Evolutionary conservation across 53 echinoderm and acorn worm species (phyloP), one percentile per base, ranked within the genome.

Genomic region (Holothuria scabra): DNA sequence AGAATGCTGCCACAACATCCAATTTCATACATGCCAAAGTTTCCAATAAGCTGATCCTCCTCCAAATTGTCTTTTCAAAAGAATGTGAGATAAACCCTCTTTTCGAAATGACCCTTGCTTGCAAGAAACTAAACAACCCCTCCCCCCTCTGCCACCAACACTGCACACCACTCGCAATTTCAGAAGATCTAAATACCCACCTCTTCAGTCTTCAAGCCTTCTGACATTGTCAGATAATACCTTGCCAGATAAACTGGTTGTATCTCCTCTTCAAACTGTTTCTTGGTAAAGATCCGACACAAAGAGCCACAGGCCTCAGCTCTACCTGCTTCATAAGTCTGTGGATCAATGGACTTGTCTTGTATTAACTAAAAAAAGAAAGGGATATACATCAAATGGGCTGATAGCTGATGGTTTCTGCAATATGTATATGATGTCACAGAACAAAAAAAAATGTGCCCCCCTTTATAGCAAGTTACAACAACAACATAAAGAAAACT

Each of bases 281-380:
- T 85, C 41, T 91, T 95, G 58, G 91, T 90, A 81, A 99, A 94
- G 67, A 99, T 95, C 12, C 99, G 82, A 65, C 94, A 99, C 72
- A 99, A 79, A 20, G 95, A 84, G 1, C 99, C 99, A 38, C 99
- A 94, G 2, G 99, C 99, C 81, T 99, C 99, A 5, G 99, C 99
- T 18, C 99, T 86, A 37, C 99, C 99, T 0, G 91, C 94, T 86
- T 99, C 99, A 68, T 94, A 99, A 61, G 87, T 94, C 74, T 99
- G 92, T 1, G 93, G 92, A 38, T 81, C 82, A 4, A 81, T 20
- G 38, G 82, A 81, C 31, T 81, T 81, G 82, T 81, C 82, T 22
- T 81, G 63, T 33, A 81, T 22, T 12, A 44, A 63, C 82, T 81
- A 28, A 1, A 22, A 34, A 68, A 29, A 30, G 5, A 68, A 44